A percentile compares a stretch with the other conserved stretches of the same genome.
phyloP scores from a whole-genome alignment of 2,888 invertebrate genomes.

The Drosophila birchii region DNA sequence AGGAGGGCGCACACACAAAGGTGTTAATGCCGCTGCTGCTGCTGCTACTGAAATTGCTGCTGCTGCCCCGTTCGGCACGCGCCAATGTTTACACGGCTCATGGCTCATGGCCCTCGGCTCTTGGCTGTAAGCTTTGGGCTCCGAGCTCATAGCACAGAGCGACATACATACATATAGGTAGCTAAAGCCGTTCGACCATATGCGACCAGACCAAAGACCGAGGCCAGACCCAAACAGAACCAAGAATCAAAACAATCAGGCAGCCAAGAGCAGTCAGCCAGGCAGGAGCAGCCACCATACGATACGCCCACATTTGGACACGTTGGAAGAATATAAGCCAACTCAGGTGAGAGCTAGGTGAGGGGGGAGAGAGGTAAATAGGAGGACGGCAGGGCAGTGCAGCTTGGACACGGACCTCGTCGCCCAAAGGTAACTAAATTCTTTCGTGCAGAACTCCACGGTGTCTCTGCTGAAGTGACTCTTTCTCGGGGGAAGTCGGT shows the following conservation, averaged over 20 bases:
- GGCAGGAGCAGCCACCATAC: slow-evolving; percentile 41
- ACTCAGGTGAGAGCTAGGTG: slow-evolving; percentile 50
- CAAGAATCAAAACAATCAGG: slow-evolving; percentile 78
- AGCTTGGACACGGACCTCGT: slow-evolving; percentile 27
- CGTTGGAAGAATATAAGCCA: slow-evolving; percentile 74
- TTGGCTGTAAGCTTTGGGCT: slow-evolving; percentile 14
- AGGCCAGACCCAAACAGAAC: slow-evolving; percentile 9
- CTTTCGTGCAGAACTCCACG: slow-evolving; percentile 78
- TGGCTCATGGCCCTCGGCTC: slow-evolving; percentile 52
- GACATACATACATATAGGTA: neutral
- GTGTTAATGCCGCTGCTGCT: slow-evolving; percentile 54
- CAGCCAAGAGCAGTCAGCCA: slow-evolving; percentile 60
- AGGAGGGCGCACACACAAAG: slow-evolving; percentile 77
- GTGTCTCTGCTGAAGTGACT: slow-evolving; percentile 24
- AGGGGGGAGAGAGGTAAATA: neutral
- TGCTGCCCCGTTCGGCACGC: slow-evolving; percentile 71
- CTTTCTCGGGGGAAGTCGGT: neutral
- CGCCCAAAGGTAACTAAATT: slow-evolving; percentile 72
- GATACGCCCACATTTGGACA: slow-evolving; percentile 70
- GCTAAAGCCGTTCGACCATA: slow-evolving; percentile 53
- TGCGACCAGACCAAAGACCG: slow-evolving; percentile 47
- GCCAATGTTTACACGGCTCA: slow-evolving; percentile 80
- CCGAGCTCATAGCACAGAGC: neutral
- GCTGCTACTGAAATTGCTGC: slow-evolving; percentile 43
- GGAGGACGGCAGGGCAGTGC: slow-evolving; percentile 25